Evolutionary conservation across 2,797 vertebrate species (phyloP).

Genomic region (Sebastes flavidus): DNA sequence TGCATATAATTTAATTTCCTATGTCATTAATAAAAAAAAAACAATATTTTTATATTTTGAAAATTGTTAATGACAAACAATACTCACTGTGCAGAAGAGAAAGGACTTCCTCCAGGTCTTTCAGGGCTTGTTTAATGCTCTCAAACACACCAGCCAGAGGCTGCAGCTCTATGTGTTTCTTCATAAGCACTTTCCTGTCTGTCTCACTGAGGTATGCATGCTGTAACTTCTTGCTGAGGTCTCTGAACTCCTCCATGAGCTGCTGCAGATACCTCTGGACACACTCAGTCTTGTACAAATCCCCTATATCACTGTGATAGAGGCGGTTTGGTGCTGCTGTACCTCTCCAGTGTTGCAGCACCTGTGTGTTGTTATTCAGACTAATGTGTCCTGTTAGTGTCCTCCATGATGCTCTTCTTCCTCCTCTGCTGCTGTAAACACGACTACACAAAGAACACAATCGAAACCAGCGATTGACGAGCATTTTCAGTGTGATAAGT

Average conservation of each 20-base stretch:
- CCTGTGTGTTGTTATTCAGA: neutral
- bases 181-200: slow-evolving; percentile 74
- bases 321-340: neutral
- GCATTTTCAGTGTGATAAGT: slow-evolving; percentile 37
- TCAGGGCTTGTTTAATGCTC: slow-evolving; percentile 73
- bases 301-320: slow-evolving; percentile 58
- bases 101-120: slow-evolving; percentile 85
- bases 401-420: slow-evolving; percentile 26
- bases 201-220: slow-evolving; percentile 72
- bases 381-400: neutral
- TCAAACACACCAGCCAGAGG: slow-evolving; percentile 76
- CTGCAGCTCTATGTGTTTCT: slow-evolving; percentile 76
- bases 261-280: slow-evolving; percentile 84
- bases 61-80: neutral
- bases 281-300: slow-evolving; percentile 75
- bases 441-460: slow-evolving; percentile 25
- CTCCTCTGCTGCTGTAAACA: neutral
- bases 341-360: neutral
- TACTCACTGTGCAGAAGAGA: slow-evolving; percentile 83
- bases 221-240: slow-evolving; percentile 70
- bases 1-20: no score
- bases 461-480: neutral
- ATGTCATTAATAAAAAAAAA: neutral
- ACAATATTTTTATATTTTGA: neutral
- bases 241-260: slow-evolving; percentile 80